A percentile compares a stretch with the other conserved stretches of the same genome.
These are phyloP conservation scores for Excalfactoria chinensis DNA, from an alignment of 2,113 vertebrate species.

Conservation along the genomic window DNA sequence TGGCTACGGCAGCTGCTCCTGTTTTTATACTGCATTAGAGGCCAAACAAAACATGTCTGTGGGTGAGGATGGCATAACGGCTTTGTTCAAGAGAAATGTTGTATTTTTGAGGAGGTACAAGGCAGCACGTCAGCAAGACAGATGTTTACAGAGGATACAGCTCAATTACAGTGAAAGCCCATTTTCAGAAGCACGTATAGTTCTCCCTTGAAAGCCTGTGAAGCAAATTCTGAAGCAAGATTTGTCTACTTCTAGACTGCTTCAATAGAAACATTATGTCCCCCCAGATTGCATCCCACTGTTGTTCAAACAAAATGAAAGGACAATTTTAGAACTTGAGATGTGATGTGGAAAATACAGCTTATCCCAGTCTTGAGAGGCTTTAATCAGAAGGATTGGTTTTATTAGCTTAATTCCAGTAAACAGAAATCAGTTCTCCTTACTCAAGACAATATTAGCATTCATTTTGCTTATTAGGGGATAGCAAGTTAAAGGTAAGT, in stretches of 20 bases:
- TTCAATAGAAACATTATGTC: background rate
- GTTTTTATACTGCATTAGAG: background rate
- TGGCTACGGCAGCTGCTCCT: background rate
- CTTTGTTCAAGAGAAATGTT: background rate
- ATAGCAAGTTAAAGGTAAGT: background rate
- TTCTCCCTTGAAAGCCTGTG: background rate
- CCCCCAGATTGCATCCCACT: background rate
- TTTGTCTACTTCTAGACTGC: background rate
- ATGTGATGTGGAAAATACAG: background rate
- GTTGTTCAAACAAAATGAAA: background rate
- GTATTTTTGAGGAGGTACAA: background rate
- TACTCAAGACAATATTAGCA: constrained; percentile 9
- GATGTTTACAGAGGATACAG: background rate
- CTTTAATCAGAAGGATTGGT: background rate
- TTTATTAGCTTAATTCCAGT: constrained; percentile 24
- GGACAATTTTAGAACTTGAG: background rate
- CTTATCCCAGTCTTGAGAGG: background rate
- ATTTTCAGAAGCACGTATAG: background rate
- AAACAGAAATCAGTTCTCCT: constrained; percentile 38
- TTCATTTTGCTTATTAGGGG: constrained; percentile 29
- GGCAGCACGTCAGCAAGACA: background rate
- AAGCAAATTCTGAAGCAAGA: background rate
- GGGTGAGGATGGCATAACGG: background rate
- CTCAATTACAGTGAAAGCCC: background rate
- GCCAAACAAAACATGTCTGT: background rate